phyloP scores from a whole-genome alignment of 1,140 invertebrate genomes.

The Hirudo medicinalis region DNA sequence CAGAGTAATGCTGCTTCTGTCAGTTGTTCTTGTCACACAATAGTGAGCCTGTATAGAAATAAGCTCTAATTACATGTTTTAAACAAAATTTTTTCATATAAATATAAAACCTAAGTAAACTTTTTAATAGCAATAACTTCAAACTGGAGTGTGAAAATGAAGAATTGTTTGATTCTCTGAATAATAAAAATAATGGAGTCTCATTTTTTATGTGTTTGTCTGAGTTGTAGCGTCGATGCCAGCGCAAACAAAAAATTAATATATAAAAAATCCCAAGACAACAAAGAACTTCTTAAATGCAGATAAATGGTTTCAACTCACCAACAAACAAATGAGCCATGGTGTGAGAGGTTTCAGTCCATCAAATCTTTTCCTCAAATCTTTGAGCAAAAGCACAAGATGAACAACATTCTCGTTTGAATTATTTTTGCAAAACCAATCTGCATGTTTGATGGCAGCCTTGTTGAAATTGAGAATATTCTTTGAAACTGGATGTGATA shows the following conservation, averaged over 20 bases:
- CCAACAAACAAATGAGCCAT: conserved; percentile 91
- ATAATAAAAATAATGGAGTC: too few relatives aligned
- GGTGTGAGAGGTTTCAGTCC: conserved; percentile 78
- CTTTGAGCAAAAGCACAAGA: conserved; percentile 74
- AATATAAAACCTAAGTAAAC: too few relatives aligned
- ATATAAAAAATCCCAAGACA: background rate
- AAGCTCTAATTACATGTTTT: too few relatives aligned
- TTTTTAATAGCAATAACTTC: too few relatives aligned
- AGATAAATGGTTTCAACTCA: conserved; percentile 27
- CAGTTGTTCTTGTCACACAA: background rate
- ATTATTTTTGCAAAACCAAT: conserved; percentile 2
- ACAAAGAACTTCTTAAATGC: background rate
- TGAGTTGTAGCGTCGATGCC: too few relatives aligned
- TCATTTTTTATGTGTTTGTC: too few relatives aligned
- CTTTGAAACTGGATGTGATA: background rate
- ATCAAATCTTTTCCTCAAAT: conserved; percentile 73
- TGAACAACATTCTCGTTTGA: background rate
- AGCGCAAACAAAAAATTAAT: too few relatives aligned
- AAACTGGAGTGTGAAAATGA: too few relatives aligned
- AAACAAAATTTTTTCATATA: too few relatives aligned
- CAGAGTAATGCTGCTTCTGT: background rate
- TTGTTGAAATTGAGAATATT: background rate
- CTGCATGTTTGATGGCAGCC: background rate
- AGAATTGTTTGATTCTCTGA: too few relatives aligned
- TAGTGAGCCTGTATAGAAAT: background rate